These are phyloP conservation scores for Drosophila pullipes DNA, from an alignment of 2,888 invertebrate species.

Conservation along the genomic window DNA sequence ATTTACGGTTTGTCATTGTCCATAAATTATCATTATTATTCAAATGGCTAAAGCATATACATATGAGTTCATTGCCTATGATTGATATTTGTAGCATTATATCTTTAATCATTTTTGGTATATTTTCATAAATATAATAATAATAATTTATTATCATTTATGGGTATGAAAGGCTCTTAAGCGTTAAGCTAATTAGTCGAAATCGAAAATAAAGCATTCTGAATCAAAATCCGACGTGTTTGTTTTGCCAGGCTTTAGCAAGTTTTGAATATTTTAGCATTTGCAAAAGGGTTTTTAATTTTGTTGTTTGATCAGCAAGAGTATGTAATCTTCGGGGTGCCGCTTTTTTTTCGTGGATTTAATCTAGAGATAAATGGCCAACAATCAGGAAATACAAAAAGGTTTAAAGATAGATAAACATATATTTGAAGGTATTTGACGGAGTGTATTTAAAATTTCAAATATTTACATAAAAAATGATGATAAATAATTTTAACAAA, in stretches of 20 bases:
- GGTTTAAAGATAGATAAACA: neutral
- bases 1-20: slow-evolving; percentile 58
- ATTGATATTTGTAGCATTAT: slow-evolving; percentile 12
- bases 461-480: slow-evolving; percentile 50
- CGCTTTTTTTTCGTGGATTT: neutral
- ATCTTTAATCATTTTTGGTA: neutral
- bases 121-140: slow-evolving; percentile 8
- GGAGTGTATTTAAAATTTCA: slow-evolving; percentile 46
- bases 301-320: neutral
- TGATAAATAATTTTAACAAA: slow-evolving; percentile 32
- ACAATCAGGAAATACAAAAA: neutral
- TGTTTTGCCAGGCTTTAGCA: neutral
- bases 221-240: neutral
- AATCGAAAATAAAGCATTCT: neutral
- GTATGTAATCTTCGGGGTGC: neutral
- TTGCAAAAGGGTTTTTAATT: neutral
- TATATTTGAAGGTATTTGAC: slow-evolving; percentile 1
- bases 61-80: slow-evolving; percentile 4
- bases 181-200: neutral
- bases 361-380: slow-evolving; percentile 1
- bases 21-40: slow-evolving; percentile 49
- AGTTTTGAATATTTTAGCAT: neutral
- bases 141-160: too few relatives aligned
- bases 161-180: neutral
- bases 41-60: slow-evolving; percentile 13